Percentiles rank a stretch among this genome's conserved stretches.
phyloP scores from a whole-genome alignment of 2,797 vertebrate genomes.

The Cryptoblepharus egeriae region DNA sequence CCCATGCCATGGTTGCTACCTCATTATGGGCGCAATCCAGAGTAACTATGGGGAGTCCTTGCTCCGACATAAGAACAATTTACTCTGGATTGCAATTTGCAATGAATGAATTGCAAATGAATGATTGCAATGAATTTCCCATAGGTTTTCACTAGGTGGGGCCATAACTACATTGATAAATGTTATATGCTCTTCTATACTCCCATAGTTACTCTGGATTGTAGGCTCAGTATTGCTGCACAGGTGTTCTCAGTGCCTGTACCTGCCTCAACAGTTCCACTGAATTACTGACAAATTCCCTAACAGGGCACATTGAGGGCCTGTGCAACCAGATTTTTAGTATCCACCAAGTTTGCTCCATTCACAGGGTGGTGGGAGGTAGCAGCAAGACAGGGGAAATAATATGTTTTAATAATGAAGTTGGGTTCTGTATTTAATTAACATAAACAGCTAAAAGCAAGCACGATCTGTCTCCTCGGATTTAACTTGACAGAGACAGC shows the following conservation, averaged over 20 bases:
- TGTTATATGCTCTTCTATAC: no score
- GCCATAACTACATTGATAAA: no score
- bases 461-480: constrained; percentile 11
- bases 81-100: no score
- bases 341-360: not conserved
- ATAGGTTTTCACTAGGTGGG: no score
- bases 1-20: no score
- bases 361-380: not conserved
- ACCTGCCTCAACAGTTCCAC: not conserved
- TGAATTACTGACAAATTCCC: not conserved
- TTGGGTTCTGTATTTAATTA: not conserved
- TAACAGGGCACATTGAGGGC: not conserved
- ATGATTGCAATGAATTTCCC: no score
- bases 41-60: no score
- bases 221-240: no score
- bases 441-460: constrained; percentile 5
- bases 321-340: not conserved
- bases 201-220: no score
- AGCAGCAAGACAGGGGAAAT: not conserved
- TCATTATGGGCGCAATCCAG: no score
- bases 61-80: no score
- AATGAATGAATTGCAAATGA: no score
- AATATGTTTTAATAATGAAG: constrained; percentile 13
- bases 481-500: constrained; percentile 11
- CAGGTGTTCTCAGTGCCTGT: not conserved